Percentiles rank a stretch among this genome's conserved stretches.
These are phyloP conservation scores for Anser cygnoides DNA, from an alignment of 2,113 vertebrate genomes.

Conservation along the genomic window DNA sequence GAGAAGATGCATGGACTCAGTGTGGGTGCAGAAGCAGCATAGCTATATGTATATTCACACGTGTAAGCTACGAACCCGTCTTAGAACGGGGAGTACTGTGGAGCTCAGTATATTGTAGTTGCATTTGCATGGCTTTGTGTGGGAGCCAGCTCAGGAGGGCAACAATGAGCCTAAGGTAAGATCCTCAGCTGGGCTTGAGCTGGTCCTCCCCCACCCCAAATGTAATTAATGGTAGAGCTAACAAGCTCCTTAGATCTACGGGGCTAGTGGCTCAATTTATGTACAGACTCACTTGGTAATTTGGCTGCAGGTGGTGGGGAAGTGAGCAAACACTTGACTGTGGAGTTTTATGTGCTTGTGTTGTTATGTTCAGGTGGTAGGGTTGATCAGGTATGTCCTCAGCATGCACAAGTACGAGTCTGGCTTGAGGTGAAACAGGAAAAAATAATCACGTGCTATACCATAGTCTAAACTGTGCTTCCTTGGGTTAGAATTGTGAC, in stretches of 20 bases:
- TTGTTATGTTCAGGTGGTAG: background rate
- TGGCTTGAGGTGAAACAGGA: background rate
- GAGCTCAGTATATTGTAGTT: background rate
- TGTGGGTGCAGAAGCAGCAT: background rate
- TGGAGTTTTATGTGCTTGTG: background rate
- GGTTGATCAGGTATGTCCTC: background rate
- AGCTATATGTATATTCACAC: background rate
- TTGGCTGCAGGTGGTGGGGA: background rate
- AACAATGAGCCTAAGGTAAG: background rate
- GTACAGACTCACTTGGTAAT: background rate
- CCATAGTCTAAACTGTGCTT: background rate
- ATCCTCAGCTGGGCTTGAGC: background rate
- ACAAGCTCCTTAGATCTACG: background rate
- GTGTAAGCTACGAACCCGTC: background rate
- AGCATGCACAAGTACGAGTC: background rate
- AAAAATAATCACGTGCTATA: background rate
- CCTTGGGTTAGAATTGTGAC: background rate
- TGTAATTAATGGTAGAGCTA: background rate
- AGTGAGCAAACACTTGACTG: background rate
- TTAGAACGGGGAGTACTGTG: background rate
- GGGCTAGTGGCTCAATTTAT: background rate
- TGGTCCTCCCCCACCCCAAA: background rate
- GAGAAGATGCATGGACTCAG: background rate
- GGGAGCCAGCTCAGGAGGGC: background rate
- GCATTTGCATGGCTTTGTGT: background rate